phyloP scores from a whole-genome alignment of 2,113 vertebrate genomes.

The Chiloscyllium plagiosum region DNA sequence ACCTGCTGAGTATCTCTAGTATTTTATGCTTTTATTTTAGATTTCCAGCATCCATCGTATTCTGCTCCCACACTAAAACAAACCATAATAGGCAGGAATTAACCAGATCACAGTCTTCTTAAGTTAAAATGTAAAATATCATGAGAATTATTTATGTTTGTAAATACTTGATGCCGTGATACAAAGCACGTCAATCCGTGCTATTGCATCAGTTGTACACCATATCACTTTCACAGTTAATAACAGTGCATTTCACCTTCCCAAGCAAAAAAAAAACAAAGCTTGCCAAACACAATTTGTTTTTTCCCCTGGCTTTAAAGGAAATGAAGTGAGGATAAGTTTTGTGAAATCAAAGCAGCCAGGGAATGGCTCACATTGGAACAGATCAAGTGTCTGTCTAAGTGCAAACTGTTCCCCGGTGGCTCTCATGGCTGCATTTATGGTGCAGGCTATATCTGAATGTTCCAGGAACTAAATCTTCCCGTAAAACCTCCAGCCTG shows the following conservation, averaged over 20 bases:
- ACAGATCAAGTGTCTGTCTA: constrained; percentile 1
- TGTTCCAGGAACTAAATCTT: constrained; percentile 26
- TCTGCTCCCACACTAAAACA: neutral
- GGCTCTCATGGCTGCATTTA: neutral
- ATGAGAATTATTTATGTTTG: neutral
- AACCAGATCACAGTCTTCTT: neutral
- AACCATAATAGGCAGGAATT: neutral
- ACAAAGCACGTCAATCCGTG: neutral
- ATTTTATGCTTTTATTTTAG: neutral
- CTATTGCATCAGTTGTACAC: neutral
- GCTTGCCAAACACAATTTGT: neutral
- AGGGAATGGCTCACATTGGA: neutral
- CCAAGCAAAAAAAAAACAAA: too few species aligned
- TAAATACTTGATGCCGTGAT: neutral
- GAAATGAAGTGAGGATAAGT: constrained; percentile 3
- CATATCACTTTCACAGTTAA: neutral
- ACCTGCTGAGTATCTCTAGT: neutral
- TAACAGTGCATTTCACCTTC: neutral
- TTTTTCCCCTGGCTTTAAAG: neutral
- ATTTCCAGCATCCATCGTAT: neutral
- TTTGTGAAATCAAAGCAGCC: constrained; percentile 5
- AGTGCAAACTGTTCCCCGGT: constrained; percentile 1
- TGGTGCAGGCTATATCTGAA: neutral
- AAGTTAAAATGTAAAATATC: neutral
- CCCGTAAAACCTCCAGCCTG: constrained; percentile 8